A percentile compares a stretch with the other conserved stretches of the same genome.
phyloP scores from a whole-genome alignment of 2,797 vertebrate genomes.

The Paratrypauchen microcephalus region DNA sequence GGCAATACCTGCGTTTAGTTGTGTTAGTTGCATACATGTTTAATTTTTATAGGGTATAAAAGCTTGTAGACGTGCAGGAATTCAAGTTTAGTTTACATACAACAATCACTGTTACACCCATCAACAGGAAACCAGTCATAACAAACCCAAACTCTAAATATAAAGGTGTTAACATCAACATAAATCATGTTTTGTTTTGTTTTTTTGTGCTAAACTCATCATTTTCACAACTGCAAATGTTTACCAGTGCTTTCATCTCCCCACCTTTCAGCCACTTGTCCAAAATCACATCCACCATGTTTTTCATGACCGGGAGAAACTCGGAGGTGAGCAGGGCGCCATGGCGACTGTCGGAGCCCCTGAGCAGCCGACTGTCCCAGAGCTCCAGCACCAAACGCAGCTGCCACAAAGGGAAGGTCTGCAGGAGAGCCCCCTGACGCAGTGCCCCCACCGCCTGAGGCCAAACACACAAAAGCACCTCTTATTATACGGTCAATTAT shows the following conservation, averaged over 20 bases:
- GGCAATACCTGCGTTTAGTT: background rate
- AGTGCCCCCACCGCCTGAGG: constrained; percentile 84
- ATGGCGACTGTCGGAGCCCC: constrained; percentile 69
- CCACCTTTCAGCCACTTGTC: constrained; percentile 91
- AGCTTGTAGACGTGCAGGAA: background rate
- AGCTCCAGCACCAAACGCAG: constrained; percentile 92
- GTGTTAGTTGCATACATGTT: constrained; percentile 8
- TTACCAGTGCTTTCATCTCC: background rate
- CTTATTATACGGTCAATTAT: background rate
- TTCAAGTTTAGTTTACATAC: constrained; percentile 33
- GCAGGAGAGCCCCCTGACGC: constrained; percentile 77
- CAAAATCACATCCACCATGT: constrained; percentile 85
- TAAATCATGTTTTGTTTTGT: background rate
- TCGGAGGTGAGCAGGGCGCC: constrained; percentile 89
- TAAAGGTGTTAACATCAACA: background rate
- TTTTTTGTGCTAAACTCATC: background rate
- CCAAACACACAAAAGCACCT: background rate
- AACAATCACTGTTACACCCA: constrained; percentile 47
- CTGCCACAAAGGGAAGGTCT: constrained; percentile 94
- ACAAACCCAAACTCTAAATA: constrained; percentile 33
- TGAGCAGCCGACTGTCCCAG: constrained; percentile 85
- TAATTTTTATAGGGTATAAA: constrained; percentile 9
- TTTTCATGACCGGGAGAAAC: constrained; percentile 94
- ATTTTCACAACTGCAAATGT: background rate
- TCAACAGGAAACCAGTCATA: constrained; percentile 36